Conservation (phyloP, 2,113 vertebrate genomes). For the Orthonyx spaldingii region DNA sequence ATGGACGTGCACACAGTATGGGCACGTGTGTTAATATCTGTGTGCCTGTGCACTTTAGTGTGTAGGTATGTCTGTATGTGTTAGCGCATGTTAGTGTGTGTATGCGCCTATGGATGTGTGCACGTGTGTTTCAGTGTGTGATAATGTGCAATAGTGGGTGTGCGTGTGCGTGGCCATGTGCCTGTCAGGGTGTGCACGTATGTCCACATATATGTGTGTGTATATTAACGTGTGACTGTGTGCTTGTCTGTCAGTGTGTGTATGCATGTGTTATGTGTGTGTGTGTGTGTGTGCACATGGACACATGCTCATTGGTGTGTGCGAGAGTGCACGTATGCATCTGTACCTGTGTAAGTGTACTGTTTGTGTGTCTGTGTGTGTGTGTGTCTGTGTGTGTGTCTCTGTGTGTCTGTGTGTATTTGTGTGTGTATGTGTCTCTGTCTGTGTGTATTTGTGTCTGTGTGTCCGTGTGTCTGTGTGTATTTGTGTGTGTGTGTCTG, state of each 20-base stretch:
- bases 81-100: background rate
- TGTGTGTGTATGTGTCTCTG: no score
- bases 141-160: background rate
- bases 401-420: no score
- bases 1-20: background rate
- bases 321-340: background rate
- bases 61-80: background rate
- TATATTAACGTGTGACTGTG: background rate
- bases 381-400: no score
- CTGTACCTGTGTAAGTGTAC: no score
- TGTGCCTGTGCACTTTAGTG: background rate
- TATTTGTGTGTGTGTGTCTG: no score
- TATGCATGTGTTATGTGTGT: background rate
- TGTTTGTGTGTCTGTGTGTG: no score
- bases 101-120: no score
- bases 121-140: background rate
- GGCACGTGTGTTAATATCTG: no score
- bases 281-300: background rate
- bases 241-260: background rate
- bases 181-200: background rate
- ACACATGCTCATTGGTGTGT: background rate
- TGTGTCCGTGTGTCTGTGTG: no score
- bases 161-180: no score
- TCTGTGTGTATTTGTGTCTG: no score
- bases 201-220: background rate